A percentile compares a stretch with the other conserved stretches of the same genome.
phyloP scores from a whole-genome alignment of 2,888 invertebrate genomes.

The Ctena decussata region DNA sequence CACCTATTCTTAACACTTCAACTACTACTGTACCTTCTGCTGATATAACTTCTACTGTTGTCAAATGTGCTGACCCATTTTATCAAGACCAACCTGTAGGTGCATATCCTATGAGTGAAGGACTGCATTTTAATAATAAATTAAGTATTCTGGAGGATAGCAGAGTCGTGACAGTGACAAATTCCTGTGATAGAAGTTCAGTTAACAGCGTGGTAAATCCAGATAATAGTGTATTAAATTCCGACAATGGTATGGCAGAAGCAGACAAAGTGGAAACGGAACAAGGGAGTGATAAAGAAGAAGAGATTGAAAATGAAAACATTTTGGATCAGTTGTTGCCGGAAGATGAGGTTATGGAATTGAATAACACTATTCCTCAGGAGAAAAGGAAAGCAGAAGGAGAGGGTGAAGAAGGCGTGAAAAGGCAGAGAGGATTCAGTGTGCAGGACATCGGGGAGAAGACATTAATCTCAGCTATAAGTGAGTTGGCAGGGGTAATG shows the following conservation, averaged over 20 bases:
- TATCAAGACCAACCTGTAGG: background rate
- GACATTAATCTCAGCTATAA: no score
- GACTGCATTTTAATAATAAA: background rate
- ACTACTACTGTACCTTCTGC: background rate
- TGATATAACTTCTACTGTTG: background rate
- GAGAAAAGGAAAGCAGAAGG: background rate
- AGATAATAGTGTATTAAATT: background rate
- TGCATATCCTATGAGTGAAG: background rate
- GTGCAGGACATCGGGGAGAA: no score
- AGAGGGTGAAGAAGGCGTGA: background rate
- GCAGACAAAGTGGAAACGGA: background rate
- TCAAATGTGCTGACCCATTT: background rate
- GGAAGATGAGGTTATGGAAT: no score
- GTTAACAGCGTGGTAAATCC: background rate
- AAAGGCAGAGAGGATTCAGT: background rate
- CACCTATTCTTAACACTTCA: background rate
- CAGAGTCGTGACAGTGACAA: background rate
- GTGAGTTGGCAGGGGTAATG: background rate
- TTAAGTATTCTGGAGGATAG: background rate
- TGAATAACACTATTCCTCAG: no score
- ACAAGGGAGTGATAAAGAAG: background rate
- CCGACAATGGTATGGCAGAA: background rate
- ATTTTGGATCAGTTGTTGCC: no score
- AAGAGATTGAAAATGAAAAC: background rate
- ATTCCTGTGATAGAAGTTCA: background rate